Evolutionary conservation across 2,113 vertebrate species (phyloP).

Genomic region (Urocolius indicus): DNA sequence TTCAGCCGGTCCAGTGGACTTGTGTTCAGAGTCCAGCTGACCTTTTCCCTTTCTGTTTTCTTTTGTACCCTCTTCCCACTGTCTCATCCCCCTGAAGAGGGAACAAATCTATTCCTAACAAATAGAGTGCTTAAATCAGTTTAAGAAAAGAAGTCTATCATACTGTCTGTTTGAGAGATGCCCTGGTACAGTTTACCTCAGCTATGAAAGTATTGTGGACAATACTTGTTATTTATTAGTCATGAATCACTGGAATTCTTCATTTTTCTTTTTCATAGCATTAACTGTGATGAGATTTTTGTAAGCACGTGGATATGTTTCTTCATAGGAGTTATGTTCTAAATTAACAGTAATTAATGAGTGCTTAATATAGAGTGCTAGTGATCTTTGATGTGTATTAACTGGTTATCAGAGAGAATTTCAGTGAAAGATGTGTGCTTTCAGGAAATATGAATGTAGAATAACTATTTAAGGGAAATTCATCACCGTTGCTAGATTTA

Average conservation of each 20-base stretch:
- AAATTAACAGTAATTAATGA: slow-evolving; percentile 75
- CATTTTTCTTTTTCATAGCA: slow-evolving; percentile 28
- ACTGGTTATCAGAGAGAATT: slow-evolving; percentile 41
- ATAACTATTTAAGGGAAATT: slow-evolving; percentile 60
- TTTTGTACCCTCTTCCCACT: background rate
- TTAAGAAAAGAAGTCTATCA: background rate
- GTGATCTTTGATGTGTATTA: slow-evolving; percentile 47
- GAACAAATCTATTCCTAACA: background rate
- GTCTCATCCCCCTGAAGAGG: background rate
- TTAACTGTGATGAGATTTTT: slow-evolving; percentile 43
- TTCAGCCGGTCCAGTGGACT: background rate
- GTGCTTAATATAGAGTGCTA: slow-evolving; percentile 45
- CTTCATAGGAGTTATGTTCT: slow-evolving; percentile 60
- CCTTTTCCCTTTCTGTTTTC: background rate
- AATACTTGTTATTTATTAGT: slow-evolving; percentile 40
- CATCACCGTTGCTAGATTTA: slow-evolving; percentile 37
- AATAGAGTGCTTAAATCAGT: background rate
- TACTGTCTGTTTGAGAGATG: background rate
- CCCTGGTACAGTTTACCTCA: background rate
- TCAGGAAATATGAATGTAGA: slow-evolving; percentile 41
- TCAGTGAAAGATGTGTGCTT: slow-evolving; percentile 46
- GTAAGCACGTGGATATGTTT: slow-evolving; percentile 43
- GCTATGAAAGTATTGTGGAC: slow-evolving; percentile 16
- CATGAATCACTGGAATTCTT: slow-evolving; percentile 50
- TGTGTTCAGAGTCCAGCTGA: background rate